These are phyloP conservation scores for Drosophila meridiana DNA, from an alignment of 2,888 invertebrate species.

Conservation along the genomic window DNA sequence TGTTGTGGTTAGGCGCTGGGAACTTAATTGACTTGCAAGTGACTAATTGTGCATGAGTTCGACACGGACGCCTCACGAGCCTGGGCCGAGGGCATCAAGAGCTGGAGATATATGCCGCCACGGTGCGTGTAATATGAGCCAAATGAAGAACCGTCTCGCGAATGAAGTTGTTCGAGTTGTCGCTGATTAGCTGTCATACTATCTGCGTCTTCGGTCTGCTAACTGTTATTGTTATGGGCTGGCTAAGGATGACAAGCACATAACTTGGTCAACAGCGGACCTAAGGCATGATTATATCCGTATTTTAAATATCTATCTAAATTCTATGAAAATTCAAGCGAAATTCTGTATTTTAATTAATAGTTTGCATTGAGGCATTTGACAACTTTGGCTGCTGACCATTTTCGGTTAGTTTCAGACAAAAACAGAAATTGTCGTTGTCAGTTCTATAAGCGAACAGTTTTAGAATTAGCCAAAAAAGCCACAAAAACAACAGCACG, in stretches of 20 bases:
- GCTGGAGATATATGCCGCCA: slow-evolving; percentile 4
- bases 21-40: slow-evolving; percentile 81
- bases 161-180: slow-evolving; percentile 67
- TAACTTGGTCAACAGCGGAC: slow-evolving; percentile 11
- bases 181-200: slow-evolving; percentile 48
- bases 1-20: slow-evolving; percentile 71
- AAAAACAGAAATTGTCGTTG: slow-evolving; percentile 40
- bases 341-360: slow-evolving; percentile 14
- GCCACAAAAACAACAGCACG: slow-evolving; percentile 34
- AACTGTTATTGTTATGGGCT: slow-evolving; percentile 36
- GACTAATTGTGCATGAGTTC: slow-evolving; percentile 82
- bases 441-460: slow-evolving; percentile 52
- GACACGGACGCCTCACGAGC: slow-evolving; percentile 52
- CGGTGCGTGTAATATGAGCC: slow-evolving; percentile 76
- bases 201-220: slow-evolving; percentile 19
- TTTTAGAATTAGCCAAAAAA: slow-evolving; percentile 63
- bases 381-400: slow-evolving; percentile 71
- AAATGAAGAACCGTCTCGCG: slow-evolving; percentile 48
- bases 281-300: not conserved
- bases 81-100: not conserved
- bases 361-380: slow-evolving; percentile 50
- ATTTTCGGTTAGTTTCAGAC: slow-evolving; percentile 48
- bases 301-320: slow-evolving; percentile 1
- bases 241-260: slow-evolving; percentile 53
- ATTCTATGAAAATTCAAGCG: not conserved